Base-by-base conservation (phyloP, 2,888 invertebrate species). In the Xestia rhomboidea region DNA sequence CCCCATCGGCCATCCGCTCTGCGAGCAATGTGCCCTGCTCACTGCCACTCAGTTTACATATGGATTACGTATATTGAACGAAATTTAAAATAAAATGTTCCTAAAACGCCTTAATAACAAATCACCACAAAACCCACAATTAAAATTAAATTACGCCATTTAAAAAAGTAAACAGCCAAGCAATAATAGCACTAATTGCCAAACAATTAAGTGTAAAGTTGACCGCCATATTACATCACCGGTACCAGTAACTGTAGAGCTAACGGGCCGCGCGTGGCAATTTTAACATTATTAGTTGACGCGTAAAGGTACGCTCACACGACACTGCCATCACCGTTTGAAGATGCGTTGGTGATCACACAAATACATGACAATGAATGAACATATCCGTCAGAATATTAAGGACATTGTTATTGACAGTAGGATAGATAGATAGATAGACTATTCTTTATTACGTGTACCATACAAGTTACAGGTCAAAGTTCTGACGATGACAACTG, bases 161-260 rank as follows among this genome's bases (percentile, higher is more conserved):
- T 11, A 34, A 54, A 62, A 68, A 49, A 54, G 46, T 46, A 54
- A 75, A 62, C 54, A 60, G 34, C 7, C 11, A 60, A 75, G 54
- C 30, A 49, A 69, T 66, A 66, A 82, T 18, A 66, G 30, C 78
- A 63, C 67, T 85, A 84, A 84, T 86, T 86, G 74, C n/a, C 51
- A 67, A 64, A 63, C 76, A 78, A 84, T 78, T 86, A 84, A 83
- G 60, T 84, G 54, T 73, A 66, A 86, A 86, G 67, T 84, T 81
- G 84, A 87, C 84, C 81, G 83, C 41, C 76, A 67, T 51, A 68
- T 84, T 87, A 81, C 84, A 74, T 86, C 71, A 83, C 79, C 77
- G 82, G 69, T 87, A 85, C 63, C 64, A 77, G 68, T 88, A 85
- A 88, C 88, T 85, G 88, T 88, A 81, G 67, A 71, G 27, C 71